Conservation (phyloP, 2,888 invertebrate species). For the Physocephala rufipes region DNA sequence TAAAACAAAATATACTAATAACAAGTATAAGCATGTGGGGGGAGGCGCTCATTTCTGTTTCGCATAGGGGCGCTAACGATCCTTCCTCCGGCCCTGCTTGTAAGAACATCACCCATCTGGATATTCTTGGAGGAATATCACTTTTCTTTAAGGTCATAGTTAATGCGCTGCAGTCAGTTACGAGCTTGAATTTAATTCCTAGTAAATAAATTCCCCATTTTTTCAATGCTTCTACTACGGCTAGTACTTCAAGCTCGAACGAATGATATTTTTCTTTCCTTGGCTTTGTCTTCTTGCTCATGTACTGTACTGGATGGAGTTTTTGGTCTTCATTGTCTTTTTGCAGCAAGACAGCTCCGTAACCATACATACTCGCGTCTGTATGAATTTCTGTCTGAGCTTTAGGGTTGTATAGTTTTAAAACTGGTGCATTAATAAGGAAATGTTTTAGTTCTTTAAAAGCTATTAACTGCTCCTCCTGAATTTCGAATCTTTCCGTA, state of each 20-base stretch:
- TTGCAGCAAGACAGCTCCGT: constrained; percentile 8
- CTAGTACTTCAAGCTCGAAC: background rate
- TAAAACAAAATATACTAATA: too few relatives aligned
- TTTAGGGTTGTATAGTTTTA: constrained; percentile 15
- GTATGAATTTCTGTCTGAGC: constrained; percentile 16
- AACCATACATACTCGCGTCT: constrained; percentile 1
- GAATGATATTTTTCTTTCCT: constrained; percentile 16
- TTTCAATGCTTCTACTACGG: background rate
- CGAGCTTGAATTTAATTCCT: background rate
- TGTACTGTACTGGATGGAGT: constrained; percentile 19
- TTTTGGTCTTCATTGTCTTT: constrained; percentile 12
- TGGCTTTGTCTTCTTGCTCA: constrained; percentile 13
- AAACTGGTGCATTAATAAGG: constrained; percentile 15
- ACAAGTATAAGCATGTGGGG: too few relatives aligned
- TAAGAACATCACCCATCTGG: background rate
- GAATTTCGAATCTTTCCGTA: constrained; percentile 11
- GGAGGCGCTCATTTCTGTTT: too few relatives aligned
- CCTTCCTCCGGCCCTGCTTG: too few relatives aligned
- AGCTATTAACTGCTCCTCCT: constrained; percentile 8
- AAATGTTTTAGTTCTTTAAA: constrained; percentile 1
- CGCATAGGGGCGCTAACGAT: too few relatives aligned
- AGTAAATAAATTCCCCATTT: background rate
- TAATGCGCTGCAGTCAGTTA: background rate
- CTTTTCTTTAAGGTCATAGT: background rate
- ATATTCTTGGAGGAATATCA: constrained; percentile 6